Evolutionary conservation across 2,113 vertebrate species (phyloP).

Genomic region (Poeciliopsis prolifica): DNA sequence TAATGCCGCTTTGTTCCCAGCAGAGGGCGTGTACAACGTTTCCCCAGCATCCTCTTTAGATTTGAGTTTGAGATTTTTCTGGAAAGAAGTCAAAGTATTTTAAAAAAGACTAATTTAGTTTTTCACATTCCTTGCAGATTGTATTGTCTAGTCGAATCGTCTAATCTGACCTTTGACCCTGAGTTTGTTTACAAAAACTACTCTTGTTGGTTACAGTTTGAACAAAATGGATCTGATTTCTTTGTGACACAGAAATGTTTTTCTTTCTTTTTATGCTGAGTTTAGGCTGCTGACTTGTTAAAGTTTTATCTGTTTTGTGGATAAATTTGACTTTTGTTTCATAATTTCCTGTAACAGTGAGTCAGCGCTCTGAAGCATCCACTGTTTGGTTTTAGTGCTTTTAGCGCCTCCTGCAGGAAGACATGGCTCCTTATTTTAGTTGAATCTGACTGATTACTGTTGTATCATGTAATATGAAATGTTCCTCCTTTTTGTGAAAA

Average conservation of each 20-base stretch:
- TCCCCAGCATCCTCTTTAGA: background rate
- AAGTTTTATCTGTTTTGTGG: too few species aligned
- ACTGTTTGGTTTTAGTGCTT: background rate
- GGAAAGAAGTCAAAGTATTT: background rate
- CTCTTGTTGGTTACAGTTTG: background rate
- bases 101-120: background rate
- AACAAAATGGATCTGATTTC: background rate
- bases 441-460: background rate
- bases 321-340: background rate
- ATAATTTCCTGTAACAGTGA: background rate
- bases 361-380: background rate
- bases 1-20: background rate
- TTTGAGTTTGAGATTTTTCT: too few species aligned
- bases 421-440: background rate
- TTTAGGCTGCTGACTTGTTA: background rate
- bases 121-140: background rate
- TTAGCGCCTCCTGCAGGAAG: background rate
- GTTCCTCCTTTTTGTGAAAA: background rate
- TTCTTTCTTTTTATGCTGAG: background rate
- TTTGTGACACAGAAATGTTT: too few species aligned
- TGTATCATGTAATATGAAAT: background rate
- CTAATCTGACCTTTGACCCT: background rate
- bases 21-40: background rate
- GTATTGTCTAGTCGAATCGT: background rate
- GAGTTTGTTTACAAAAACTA: background rate